These are phyloP conservation scores for Anguilla japonica DNA, from an alignment of 2,113 vertebrate species.

Conservation along the genomic window DNA sequence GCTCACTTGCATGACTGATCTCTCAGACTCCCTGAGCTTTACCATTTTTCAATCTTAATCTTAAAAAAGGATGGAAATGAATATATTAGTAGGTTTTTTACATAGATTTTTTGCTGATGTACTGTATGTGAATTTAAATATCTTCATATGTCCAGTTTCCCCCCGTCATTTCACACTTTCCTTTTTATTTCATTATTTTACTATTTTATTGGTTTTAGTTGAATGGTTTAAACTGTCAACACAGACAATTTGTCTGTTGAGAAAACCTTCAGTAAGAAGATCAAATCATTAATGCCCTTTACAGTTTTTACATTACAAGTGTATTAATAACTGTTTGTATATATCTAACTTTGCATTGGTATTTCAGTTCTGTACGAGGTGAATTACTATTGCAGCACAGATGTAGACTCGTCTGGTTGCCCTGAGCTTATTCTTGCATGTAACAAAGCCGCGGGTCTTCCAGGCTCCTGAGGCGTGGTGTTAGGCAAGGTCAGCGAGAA, in stretches of 20 bases:
- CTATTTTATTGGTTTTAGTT: background rate
- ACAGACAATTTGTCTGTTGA: background rate
- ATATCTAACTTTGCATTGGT: background rate
- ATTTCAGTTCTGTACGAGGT: background rate
- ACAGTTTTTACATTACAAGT: background rate
- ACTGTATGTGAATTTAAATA: background rate
- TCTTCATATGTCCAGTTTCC: no score
- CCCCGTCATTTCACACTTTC: background rate
- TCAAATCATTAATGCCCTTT: background rate
- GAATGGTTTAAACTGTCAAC: background rate
- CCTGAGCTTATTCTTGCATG: background rate
- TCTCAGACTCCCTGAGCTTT: background rate
- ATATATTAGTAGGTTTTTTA: background rate
- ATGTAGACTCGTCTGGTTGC: background rate
- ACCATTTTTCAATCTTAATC: background rate
- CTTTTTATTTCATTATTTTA: background rate
- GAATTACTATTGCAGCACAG: background rate
- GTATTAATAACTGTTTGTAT: background rate
- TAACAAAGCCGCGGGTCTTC: background rate
- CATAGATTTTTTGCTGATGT: background rate
- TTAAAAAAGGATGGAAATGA: background rate
- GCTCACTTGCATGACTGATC: background rate
- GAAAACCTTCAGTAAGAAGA: background rate
- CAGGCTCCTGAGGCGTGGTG: background rate
- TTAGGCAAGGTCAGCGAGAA: background rate